These are phyloP conservation scores for Blera fallax DNA, from an alignment of 2,888 invertebrate species.

Conservation along the genomic window DNA sequence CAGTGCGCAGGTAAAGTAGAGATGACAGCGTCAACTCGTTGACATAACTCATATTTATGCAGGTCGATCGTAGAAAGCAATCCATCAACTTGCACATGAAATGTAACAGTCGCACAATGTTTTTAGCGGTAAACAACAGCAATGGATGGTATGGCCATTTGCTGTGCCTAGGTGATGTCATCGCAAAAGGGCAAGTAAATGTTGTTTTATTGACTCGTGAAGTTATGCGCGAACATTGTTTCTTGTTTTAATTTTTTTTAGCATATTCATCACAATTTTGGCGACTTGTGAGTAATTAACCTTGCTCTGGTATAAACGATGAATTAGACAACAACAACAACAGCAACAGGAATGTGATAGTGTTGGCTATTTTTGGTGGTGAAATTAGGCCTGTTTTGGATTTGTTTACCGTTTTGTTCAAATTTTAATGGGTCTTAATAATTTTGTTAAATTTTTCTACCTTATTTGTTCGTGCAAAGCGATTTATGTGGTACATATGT, in stretches of 20 bases:
- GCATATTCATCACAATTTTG: conserved; percentile 36
- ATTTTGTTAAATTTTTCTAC: neutral
- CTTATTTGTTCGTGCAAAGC: neutral
- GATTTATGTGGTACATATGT: neutral
- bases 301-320: conserved; percentile 25
- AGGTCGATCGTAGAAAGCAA: conserved; percentile 36
- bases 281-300: conserved; percentile 36
- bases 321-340: neutral
- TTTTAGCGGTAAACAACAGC: conserved; percentile 22
- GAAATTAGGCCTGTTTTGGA: neutral
- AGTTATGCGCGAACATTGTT: conserved; percentile 24
- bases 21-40: conserved; percentile 28
- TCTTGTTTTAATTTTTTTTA: neutral
- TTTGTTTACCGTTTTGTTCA: conserved; percentile 2
- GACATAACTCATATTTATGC: conserved; percentile 57
- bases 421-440: neutral
- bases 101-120: conserved; percentile 25
- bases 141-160: conserved; percentile 1
- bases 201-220: conserved; percentile 15
- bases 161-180: conserved; percentile 32
- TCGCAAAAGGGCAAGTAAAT: conserved; percentile 35
- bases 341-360: neutral
- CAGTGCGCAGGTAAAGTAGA: conserved; percentile 7
- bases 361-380: neutral
- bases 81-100: neutral